Conservation (phyloP, 2,888 invertebrate species). For the Leptodirus hochenwartii region DNA sequence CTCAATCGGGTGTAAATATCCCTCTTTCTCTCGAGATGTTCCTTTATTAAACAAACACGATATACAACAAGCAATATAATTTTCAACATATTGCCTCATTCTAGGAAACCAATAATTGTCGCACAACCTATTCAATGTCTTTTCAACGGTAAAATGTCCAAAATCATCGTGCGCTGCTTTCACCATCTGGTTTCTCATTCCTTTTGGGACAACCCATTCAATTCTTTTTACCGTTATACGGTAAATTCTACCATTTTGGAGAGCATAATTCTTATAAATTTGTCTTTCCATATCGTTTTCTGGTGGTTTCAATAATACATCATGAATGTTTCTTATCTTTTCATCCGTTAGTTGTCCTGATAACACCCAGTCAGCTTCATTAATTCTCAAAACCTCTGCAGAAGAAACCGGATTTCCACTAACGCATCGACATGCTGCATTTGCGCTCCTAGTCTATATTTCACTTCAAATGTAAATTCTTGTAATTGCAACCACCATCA, state of each 20-base stretch:
- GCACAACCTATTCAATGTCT: constrained; percentile 17
- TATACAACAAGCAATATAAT: constrained; percentile 23
- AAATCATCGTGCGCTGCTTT: constrained; percentile 20
- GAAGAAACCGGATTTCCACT: too few relatives aligned
- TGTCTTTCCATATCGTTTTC: constrained; percentile 3
- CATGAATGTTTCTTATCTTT: constrained; percentile 4
- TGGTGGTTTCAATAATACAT: constrained; percentile 2
- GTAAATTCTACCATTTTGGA: constrained; percentile 7
- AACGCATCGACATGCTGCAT: constrained; percentile 16
- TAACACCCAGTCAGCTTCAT: constrained; percentile 18
- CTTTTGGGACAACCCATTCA: constrained; percentile 11
- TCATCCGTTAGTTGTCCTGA: constrained; percentile 8
- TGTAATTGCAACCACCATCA: constrained; percentile 16
- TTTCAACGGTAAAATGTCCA: constrained; percentile 22
- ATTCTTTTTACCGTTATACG: constrained; percentile 2
- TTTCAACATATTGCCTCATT: constrained; percentile 20
- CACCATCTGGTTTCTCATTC: constrained; percentile 8
- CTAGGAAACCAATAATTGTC: constrained; percentile 24
- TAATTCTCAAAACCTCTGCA: constrained; percentile 20
- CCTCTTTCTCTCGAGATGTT: constrained; percentile 16
- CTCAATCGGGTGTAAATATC: constrained; percentile 23
- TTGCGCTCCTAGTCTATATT: constrained; percentile 13
- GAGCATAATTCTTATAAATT: constrained; percentile 6
- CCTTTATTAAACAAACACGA: constrained; percentile 22
- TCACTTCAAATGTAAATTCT: constrained; percentile 15